phyloP scores from a whole-genome alignment of 2,113 vertebrate species.

The Ailurus styani region DNA sequence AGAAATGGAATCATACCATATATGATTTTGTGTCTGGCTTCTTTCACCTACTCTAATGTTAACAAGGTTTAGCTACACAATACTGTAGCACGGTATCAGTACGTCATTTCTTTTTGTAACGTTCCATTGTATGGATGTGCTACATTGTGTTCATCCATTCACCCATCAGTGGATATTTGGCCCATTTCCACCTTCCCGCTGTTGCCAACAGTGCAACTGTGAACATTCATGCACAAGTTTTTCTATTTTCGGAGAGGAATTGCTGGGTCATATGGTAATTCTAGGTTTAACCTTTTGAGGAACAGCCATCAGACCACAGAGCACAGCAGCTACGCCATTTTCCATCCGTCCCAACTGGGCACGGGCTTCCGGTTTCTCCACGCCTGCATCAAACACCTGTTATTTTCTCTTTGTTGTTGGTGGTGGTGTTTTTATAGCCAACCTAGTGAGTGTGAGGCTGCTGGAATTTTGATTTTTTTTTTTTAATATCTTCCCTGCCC shows the following conservation, averaged over 20 bases:
- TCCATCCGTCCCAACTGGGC: neutral
- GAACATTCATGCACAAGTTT: neutral
- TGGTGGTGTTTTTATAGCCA: neutral
- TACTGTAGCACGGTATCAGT: neutral
- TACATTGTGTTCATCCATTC: neutral
- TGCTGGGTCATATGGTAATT: neutral
- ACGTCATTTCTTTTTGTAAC: neutral
- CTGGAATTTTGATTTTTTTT: neutral
- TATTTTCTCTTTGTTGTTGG: neutral
- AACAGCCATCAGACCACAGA: neutral
- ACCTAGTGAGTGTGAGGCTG: neutral
- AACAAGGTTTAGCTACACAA: neutral
- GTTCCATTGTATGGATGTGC: rapidly evolving
- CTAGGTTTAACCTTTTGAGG: neutral
- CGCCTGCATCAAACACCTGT: neutral
- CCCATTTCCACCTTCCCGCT: neutral
- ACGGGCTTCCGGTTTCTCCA: neutral
- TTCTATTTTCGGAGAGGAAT: neutral
- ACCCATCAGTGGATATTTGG: neutral
- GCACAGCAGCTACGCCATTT: neutral
- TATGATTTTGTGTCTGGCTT: neutral
- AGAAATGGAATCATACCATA: too few relatives aligned
- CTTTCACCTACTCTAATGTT: neutral
- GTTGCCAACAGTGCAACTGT: neutral
- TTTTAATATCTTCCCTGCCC: neutral